These are phyloP conservation scores for Lycophotia porphyrea DNA, from an alignment of 2,888 invertebrate genomes.

Conservation along the genomic window DNA sequence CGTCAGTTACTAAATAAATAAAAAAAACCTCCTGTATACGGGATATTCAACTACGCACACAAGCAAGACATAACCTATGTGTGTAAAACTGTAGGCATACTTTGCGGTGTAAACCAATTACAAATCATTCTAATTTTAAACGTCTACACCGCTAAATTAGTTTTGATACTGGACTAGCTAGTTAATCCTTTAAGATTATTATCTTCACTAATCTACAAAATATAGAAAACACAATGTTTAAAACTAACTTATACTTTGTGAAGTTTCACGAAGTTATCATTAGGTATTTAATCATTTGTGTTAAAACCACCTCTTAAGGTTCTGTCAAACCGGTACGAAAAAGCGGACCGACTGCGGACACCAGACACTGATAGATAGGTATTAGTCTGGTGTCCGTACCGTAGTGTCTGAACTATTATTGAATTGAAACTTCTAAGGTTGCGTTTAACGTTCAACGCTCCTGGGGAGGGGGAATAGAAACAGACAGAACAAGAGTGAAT, in stretches of 20 bases:
- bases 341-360: not conserved
- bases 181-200: no score
- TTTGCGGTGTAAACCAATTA: constrained; percentile 75
- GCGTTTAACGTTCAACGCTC: no score
- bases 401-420: not conserved
- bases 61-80: constrained; percentile 29
- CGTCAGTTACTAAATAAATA: not conserved
- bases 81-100: constrained; percentile 54
- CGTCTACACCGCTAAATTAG: constrained; percentile 30
- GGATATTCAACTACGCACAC: not conserved
- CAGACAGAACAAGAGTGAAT: no score
- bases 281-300: not conserved
- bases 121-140: constrained; percentile 82
- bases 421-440: no score
- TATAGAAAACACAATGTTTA: not conserved
- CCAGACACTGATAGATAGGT: not conserved
- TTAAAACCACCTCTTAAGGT: not conserved
- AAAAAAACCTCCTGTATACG: not conserved
- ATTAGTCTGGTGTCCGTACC: not conserved
- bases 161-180: constrained; percentile 66
- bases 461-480: no score
- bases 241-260: no score
- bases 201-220: not conserved
- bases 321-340: not conserved
- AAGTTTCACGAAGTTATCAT: no score